Conservation (phyloP, 2,888 invertebrate species). For the Lydus trimaculatus region DNA sequence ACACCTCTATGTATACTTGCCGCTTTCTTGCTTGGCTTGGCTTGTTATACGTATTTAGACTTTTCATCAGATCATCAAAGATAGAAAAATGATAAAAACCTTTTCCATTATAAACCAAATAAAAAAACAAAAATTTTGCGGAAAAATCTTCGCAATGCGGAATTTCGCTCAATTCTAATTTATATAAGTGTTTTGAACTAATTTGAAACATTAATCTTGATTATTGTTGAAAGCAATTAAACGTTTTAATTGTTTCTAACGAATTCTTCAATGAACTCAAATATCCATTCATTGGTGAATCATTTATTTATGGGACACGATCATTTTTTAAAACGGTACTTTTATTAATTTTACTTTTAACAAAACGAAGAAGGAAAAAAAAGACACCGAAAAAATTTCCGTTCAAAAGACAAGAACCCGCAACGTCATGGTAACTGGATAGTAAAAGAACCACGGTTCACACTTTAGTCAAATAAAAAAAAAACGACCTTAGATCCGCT, state of each 20-base stretch:
- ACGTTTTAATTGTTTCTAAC: constrained; percentile 1
- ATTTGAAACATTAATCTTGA: constrained; percentile 1
- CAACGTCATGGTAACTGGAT: too few relatives aligned
- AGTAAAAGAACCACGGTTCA: too few relatives aligned
- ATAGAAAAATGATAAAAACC: too few relatives aligned
- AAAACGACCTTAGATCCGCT: too few relatives aligned
- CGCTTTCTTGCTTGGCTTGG: neutral
- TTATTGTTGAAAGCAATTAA: constrained; percentile 1
- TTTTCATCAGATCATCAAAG: neutral
- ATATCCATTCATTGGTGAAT: constrained; percentile 5
- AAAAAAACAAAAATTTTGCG: too few relatives aligned
- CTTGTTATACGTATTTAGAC: neutral
- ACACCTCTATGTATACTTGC: constrained; percentile 38
- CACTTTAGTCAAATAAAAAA: too few relatives aligned
- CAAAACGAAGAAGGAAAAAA: neutral
- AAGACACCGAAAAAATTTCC: neutral
- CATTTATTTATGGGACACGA: neutral
- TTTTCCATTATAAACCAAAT: too few relatives aligned
- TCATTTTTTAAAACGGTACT: neutral
- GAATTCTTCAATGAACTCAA: constrained; percentile 1
- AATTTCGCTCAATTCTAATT: neutral
- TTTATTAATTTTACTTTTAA: neutral
- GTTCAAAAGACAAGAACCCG: too few relatives aligned
- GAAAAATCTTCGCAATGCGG: neutral
- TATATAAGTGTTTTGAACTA: neutral